phyloP scores from a whole-genome alignment of 2,797 vertebrate genomes.

The Dromococcyx pavoninus region DNA sequence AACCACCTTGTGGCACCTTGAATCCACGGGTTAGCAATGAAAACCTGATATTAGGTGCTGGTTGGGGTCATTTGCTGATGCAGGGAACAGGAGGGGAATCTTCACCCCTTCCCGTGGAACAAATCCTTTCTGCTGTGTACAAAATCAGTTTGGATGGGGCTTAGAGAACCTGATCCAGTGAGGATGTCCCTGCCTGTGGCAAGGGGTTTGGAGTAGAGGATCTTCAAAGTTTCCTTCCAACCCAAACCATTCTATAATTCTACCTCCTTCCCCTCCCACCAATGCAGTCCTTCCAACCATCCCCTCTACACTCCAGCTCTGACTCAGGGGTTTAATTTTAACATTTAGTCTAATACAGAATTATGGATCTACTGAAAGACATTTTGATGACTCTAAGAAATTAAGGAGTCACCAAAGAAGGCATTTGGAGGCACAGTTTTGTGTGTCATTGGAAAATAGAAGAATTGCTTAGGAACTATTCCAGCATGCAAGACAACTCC shows the following conservation, averaged over 20 bases:
- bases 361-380: neutral
- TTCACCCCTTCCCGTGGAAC: neutral
- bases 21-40: neutral
- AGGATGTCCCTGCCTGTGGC: rapidly evolving
- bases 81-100: neutral
- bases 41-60: neutral
- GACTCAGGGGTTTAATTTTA: neutral
- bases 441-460: neutral
- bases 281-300: neutral
- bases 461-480: neutral
- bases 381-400: neutral
- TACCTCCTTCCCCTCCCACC: neutral
- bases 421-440: neutral
- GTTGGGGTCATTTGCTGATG: neutral
- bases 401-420: neutral
- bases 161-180: neutral
- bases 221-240: neutral
- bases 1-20: neutral
- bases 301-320: neutral
- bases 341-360: neutral
- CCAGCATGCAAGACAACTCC: neutral
- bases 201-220: too few relatives aligned
- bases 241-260: neutral
- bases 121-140: neutral
- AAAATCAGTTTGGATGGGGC: rapidly evolving